These are phyloP conservation scores for Chondrosia reniformis DNA, from an alignment of 37 sponge, comb jelly and placozoan genomes.

Conservation along the genomic window DNA sequence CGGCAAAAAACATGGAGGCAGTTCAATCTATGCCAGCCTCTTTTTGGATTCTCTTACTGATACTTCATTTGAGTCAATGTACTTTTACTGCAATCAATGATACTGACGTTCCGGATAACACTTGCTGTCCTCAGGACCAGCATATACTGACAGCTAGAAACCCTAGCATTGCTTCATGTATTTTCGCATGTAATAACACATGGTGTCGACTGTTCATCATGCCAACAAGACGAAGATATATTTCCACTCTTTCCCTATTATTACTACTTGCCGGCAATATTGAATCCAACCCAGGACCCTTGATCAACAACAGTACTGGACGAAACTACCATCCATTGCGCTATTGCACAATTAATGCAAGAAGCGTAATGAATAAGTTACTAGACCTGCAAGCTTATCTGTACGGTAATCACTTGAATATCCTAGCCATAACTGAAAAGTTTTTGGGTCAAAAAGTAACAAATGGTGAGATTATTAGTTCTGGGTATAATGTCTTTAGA, in stretches of 20 bases:
- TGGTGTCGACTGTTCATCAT: too few species aligned
- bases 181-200: too few species aligned
- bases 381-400: background rate
- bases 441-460: background rate
- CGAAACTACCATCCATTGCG: background rate
- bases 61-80: background rate
- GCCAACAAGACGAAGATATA: too few species aligned
- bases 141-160: too few species aligned
- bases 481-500: background rate
- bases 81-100: background rate
- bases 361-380: conserved; percentile 8
- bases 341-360: background rate
- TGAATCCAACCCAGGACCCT: background rate
- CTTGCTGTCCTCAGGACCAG: too few species aligned
- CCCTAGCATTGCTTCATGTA: too few species aligned
- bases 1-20: background rate
- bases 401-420: background rate
- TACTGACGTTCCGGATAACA: background rate
- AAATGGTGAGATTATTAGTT: background rate
- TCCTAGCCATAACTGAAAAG: conserved; percentile 20
- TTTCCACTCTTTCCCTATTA: background rate
- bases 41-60: background rate
- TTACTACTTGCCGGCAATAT: background rate
- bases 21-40: background rate
- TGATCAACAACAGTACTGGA: background rate